Percentiles rank a stretch among this genome's conserved stretches.
Conservation (phyloP, 2,113 vertebrate species). For the Holacanthus passer region DNA sequence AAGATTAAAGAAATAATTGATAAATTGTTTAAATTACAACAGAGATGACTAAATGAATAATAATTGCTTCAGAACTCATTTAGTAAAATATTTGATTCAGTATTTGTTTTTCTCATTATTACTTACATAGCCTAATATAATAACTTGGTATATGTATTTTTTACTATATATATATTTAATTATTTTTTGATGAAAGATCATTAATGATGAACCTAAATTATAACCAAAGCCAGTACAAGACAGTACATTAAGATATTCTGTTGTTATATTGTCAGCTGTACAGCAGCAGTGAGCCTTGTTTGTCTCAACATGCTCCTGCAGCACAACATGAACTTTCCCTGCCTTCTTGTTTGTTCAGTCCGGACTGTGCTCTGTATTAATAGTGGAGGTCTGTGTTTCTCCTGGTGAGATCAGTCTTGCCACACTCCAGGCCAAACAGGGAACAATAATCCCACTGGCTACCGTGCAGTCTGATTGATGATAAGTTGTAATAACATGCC, state of each 20-base stretch:
- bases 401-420: conserved; percentile 58
- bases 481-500: conserved; percentile 72
- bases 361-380: conserved; percentile 30
- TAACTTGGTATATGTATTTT: too few species aligned
- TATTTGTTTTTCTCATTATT: not conserved
- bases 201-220: not conserved
- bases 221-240: too few species aligned
- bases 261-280: not conserved
- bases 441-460: conserved; percentile 73
- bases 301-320: not conserved
- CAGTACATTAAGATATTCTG: not conserved
- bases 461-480: conserved; percentile 71
- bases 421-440: conserved; percentile 53
- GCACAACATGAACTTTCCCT: conserved; percentile 18
- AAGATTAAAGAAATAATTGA: not conserved
- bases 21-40: not conserved
- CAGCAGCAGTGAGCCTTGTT: not conserved
- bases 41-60: not conserved
- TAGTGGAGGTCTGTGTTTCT: conserved; percentile 21
- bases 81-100: not conserved
- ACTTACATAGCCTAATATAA: too few species aligned
- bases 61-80: not conserved
- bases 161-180: not conserved
- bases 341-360: conserved; percentile 13
- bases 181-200: not conserved